Base-by-base conservation (phyloP, 2,113 vertebrate species). In the Erythrocercus mccallii region DNA sequence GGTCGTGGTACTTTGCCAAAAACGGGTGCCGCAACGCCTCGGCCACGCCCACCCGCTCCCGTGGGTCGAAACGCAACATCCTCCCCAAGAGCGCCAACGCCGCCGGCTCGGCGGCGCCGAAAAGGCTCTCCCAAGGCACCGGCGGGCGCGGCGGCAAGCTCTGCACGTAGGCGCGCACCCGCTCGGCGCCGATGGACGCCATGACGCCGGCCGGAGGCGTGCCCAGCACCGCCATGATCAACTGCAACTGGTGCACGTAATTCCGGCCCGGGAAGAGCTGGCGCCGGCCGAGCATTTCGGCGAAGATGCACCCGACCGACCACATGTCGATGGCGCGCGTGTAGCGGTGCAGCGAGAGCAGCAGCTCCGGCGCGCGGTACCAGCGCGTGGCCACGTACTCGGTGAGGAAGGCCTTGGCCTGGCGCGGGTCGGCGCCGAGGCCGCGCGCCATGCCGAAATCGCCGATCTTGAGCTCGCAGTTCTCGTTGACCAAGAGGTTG, bases 381-480 rank as follows among this genome's bases (percentile, higher is more conserved):
- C 99, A 99, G 5, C 99, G 98, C 0, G 99, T 99, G 14, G 99
- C 99, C 94, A 99, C 99, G 16, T 99, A 99, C 78, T 99, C 99
- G 0, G 99, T 99, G 98, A 99, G 99, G 94, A 99, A 99, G 13
- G 98, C 98, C 21, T 98, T 98, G 38, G 98, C 97, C 50, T 99
- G 99, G 1, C 98, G 98, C 0, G 99, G 97, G 20, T 98, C 98
- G 4, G 98, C 98, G 17, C 99, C 99, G 10, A 99, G 93, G 3
- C 99, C 99, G 0, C 99, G 97, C 0, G 99, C 99, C 99, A 99
- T 99, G 81, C 99, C 99, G 7, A 99, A 99, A 35, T 99, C 99
- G 2, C 99, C 99, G 3, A 99, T 99, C 96, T 99, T 99, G 9
- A 99, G 98, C 98, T 99, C 99, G 27, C 99, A 99, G 98, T 99